Conservation (phyloP, 2,797 vertebrate species). For the Neosilurus hyrtlii region DNA sequence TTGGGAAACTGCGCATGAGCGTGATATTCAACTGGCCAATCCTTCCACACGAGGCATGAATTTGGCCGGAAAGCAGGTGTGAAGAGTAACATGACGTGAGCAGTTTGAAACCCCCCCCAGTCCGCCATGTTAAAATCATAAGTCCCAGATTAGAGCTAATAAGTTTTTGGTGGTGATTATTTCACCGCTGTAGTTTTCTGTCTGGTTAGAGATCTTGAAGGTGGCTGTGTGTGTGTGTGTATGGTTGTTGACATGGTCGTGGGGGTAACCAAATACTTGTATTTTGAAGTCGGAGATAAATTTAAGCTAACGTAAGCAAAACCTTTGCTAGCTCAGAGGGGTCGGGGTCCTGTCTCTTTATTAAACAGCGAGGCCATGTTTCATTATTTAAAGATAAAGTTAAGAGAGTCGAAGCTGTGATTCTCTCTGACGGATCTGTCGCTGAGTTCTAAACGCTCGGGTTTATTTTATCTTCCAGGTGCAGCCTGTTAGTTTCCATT, state of each 20-base stretch:
- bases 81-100: constrained; percentile 23
- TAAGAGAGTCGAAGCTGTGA: neutral
- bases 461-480: neutral
- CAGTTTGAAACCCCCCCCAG: constrained; percentile 80
- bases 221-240: neutral
- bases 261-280: neutral
- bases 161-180: constrained; percentile 1
- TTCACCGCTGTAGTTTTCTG: neutral
- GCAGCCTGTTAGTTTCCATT: neutral
- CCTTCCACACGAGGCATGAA: neutral
- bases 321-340: neutral
- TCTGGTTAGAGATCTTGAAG: neutral
- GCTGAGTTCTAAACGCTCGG: too few relatives aligned
- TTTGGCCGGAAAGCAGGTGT: neutral
- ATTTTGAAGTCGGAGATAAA: neutral
- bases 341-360: neutral
- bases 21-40: neutral
- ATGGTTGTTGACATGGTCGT: neutral
- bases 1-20: neutral
- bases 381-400: neutral
- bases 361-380: neutral
- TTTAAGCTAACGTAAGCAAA: constrained; percentile 27
- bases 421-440: neutral
- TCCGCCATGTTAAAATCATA: constrained; percentile 77
- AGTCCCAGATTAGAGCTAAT: constrained; percentile 17